Conservation (phyloP, 37 sponge, comb jelly and placozoan species). For the Spongia lamella region DNA sequence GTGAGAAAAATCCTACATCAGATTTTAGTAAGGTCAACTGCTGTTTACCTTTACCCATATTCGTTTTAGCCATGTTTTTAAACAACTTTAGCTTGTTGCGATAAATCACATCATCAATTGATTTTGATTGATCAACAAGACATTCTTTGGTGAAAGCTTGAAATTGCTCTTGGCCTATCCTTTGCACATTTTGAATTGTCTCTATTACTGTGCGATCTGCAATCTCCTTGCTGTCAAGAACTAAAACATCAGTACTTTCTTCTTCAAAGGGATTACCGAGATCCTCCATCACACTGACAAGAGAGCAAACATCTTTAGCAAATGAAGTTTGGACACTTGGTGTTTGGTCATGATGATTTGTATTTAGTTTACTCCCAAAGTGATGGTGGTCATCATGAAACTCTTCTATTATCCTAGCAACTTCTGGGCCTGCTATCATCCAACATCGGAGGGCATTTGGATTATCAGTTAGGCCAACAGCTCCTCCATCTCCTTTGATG, state of each 20-base stretch:
- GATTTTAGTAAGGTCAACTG: slow-evolving; percentile 10
- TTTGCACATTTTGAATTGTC: too few relatives aligned
- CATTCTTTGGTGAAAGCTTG: slow-evolving; percentile 33
- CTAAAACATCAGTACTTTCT: slow-evolving; percentile 26
- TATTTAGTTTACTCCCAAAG: neutral
- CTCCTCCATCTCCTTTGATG: too few relatives aligned
- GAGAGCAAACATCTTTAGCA: too few relatives aligned
- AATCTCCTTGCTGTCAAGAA: slow-evolving; percentile 52
- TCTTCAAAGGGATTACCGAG: slow-evolving; percentile 52
- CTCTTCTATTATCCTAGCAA: slow-evolving; percentile 35
- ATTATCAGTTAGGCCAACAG: too few relatives aligned
- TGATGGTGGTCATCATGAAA: slow-evolving; percentile 13
- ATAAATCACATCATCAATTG: slow-evolving; percentile 30
- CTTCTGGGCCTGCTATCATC: slow-evolving; percentile 50
- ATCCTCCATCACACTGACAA: slow-evolving; percentile 28
- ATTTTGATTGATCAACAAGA: slow-evolving; percentile 24
- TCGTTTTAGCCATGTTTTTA: neutral
- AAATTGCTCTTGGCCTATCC: too few relatives aligned
- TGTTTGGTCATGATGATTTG: slow-evolving; percentile 35
- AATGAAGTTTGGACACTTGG: slow-evolving; percentile 27
- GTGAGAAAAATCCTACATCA: slow-evolving; percentile 28
- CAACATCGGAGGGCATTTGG: slow-evolving; percentile 22
- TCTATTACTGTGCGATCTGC: slow-evolving; percentile 12
- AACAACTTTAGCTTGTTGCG: slow-evolving; percentile 27
- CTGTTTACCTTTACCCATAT: slow-evolving; percentile 5